Percentiles rank a stretch among this genome's conserved stretches.
phyloP scores from a whole-genome alignment of 2,113 vertebrate genomes.

The Rhinogobius similis region DNA sequence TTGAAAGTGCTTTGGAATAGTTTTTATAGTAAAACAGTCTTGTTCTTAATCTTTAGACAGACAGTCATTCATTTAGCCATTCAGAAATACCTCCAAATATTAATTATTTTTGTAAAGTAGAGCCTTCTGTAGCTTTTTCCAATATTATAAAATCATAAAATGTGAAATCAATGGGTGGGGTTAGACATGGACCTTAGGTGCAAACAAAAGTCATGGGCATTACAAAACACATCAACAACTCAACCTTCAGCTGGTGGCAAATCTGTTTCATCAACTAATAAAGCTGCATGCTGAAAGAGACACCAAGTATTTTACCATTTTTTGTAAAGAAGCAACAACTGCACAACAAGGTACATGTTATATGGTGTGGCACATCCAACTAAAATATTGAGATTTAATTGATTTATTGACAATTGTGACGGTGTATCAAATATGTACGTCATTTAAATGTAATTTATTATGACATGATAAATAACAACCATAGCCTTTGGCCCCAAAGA shows the following conservation, averaged over 20 bases:
- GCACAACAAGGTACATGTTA: background rate
- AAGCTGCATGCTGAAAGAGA: background rate
- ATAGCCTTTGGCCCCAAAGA: too few species aligned
- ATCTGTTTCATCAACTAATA: slow-evolving; percentile 2
- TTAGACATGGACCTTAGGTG: background rate
- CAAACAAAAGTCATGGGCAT: background rate
- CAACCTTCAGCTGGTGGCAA: background rate
- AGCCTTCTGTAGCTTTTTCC: background rate
- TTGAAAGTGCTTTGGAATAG: background rate
- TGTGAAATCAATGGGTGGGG: too few species aligned
- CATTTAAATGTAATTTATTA: too few species aligned
- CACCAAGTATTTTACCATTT: background rate
- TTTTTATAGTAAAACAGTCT: background rate
- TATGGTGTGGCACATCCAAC: background rate
- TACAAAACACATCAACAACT: background rate
- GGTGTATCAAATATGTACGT: too few species aligned
- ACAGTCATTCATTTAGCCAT: background rate
- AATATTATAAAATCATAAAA: background rate
- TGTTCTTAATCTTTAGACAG: background rate
- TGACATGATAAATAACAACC: too few species aligned
- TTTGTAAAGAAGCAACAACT: background rate
- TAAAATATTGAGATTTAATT: too few species aligned
- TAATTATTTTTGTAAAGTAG: background rate
- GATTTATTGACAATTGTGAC: too few species aligned
- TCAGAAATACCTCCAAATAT: background rate